Percentiles rank a stretch among this genome's conserved stretches.
These are phyloP conservation scores for Leptobrachium ailaonicum DNA, from an alignment of 2,113 vertebrate genomes.

Conservation along the genomic window DNA sequence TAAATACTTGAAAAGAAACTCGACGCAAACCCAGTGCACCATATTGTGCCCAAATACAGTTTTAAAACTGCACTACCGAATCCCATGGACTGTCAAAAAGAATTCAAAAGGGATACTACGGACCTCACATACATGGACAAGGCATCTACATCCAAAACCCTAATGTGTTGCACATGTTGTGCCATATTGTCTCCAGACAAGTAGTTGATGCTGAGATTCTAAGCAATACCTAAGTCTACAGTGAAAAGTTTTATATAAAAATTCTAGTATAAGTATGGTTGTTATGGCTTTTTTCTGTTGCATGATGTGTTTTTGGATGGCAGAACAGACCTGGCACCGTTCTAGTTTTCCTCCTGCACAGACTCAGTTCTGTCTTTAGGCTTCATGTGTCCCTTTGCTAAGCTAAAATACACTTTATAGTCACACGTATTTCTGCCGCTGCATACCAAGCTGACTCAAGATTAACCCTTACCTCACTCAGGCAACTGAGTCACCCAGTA, in stretches of 20 bases:
- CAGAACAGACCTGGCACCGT: neutral
- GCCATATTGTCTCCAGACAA: conserved; percentile 37
- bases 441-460: neutral
- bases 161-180: conserved; percentile 33
- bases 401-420: too few relatives aligned
- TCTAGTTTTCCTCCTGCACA: neutral
- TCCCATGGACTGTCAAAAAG: neutral
- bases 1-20: neutral
- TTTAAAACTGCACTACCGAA: neutral
- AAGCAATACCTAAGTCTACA: conserved; percentile 40
- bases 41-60: neutral
- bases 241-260: conserved; percentile 17
- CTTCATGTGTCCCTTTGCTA: too few relatives aligned
- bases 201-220: conserved; percentile 18
- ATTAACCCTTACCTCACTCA: conserved; percentile 32
- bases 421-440: neutral
- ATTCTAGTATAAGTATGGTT: conserved; percentile 18
- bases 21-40: neutral
- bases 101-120: conserved; percentile 32
- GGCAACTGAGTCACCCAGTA: neutral
- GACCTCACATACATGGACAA: conserved; percentile 23
- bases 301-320: neutral
- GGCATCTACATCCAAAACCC: neutral
- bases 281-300: neutral
- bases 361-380: too few relatives aligned